Percentiles rank a stretch among this genome's conserved stretches.
These are phyloP conservation scores for Chlorospingus semifuscus DNA, from an alignment of 2,797 vertebrate genomes.

Conservation along the genomic window DNA sequence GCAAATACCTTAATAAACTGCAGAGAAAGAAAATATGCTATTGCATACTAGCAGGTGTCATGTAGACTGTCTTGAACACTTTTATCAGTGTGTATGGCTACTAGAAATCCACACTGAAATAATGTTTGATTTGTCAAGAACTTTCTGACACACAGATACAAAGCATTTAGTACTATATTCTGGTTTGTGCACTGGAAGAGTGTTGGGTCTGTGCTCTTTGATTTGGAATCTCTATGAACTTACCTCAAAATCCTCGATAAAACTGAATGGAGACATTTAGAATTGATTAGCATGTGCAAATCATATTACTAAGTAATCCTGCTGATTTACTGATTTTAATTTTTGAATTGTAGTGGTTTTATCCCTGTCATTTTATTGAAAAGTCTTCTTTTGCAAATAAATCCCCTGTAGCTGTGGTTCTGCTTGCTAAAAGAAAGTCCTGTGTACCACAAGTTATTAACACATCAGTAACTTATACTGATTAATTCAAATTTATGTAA, in stretches of 20 bases:
- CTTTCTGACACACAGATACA: background rate
- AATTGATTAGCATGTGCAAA: background rate
- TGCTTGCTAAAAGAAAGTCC: background rate
- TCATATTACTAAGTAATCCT: background rate
- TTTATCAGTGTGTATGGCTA: background rate
- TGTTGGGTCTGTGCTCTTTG: background rate
- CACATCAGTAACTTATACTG: background rate
- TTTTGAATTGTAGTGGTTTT: background rate
- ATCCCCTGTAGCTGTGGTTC: background rate
- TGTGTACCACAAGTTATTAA: background rate
- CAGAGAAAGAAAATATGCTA: constrained; percentile 10
- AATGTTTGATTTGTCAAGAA: background rate
- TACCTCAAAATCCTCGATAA: background rate
- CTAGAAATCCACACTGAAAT: constrained; percentile 22
- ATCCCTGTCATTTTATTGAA: background rate
- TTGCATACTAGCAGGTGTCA: background rate
- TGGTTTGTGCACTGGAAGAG: background rate
- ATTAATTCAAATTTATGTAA: background rate
- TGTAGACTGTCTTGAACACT: background rate
- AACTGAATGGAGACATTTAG: background rate
- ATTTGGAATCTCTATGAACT: background rate
- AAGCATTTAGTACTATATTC: background rate
- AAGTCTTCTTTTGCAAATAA: background rate
- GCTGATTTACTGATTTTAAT: background rate
- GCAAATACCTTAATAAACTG: constrained; percentile 51